These are phyloP conservation scores for Nyctibius grandis DNA, from an alignment of 2,797 vertebrate genomes.

Conservation along the genomic window DNA sequence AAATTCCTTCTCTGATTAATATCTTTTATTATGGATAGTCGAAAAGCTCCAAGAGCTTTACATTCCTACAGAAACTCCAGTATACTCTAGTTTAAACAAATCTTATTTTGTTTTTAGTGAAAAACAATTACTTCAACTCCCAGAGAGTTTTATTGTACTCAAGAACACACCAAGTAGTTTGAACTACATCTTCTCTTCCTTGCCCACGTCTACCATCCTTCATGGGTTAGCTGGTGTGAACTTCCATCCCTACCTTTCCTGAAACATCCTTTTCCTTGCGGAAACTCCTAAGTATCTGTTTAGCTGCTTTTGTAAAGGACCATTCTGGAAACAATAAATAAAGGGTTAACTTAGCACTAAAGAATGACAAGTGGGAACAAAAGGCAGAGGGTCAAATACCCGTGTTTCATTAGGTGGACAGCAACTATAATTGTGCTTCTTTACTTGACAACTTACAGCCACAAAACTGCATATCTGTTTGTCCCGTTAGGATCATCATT, in stretches of 20 bases:
- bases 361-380: neutral
- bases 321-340: neutral
- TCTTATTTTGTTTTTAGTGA: neutral
- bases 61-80: neutral
- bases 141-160: neutral
- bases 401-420: neutral
- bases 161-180: neutral
- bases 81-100: neutral
- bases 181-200: neutral
- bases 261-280: neutral
- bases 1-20: neutral
- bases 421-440: neutral
- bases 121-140: neutral
- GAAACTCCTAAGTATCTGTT: neutral
- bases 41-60: neutral
- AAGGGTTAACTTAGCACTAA: neutral
- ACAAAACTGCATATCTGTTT: neutral
- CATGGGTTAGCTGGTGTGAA: neutral
- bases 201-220: neutral
- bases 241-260: neutral
- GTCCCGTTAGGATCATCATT: neutral
- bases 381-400: slow-evolving; percentile 7
- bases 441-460: slow-evolving; percentile 29
- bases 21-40: neutral
- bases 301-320: neutral